These are phyloP conservation scores for Ploceus nigricollis DNA, from an alignment of 2,113 vertebrate species.

Conservation along the genomic window DNA sequence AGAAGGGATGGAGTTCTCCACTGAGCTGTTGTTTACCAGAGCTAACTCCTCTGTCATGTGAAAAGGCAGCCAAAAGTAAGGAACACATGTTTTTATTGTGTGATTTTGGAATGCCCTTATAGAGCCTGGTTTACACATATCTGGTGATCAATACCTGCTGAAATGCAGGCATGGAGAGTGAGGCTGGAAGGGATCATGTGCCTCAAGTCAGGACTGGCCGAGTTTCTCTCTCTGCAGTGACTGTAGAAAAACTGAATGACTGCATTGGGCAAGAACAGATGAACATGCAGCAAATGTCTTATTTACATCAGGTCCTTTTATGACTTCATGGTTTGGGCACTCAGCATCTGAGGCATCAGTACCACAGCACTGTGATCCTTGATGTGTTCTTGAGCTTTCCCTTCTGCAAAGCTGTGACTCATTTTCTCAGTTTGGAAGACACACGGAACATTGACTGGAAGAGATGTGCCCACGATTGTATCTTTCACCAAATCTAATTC, in stretches of 20 bases:
- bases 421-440: not conserved
- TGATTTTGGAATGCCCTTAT: not conserved
- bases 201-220: not conserved
- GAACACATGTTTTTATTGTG: not conserved
- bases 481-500: not conserved
- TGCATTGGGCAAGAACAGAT: not conserved
- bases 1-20: not conserved
- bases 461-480: not conserved
- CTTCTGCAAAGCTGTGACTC: not conserved
- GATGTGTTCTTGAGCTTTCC: not conserved
- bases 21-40: not conserved
- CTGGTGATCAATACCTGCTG: not conserved
- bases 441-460: not conserved
- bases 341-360: not conserved
- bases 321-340: not conserved
- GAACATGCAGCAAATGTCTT: not conserved
- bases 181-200: not conserved
- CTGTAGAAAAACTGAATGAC: not conserved
- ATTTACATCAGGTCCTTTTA: not conserved
- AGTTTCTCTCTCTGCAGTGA: not conserved
- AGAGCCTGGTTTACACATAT: not conserved
- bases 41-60: not conserved
- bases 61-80: not conserved
- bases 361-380: not conserved
- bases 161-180: not conserved